phyloP scores from a whole-genome alignment of 2,113 vertebrate genomes.

The Grammomys surdaster region DNA sequence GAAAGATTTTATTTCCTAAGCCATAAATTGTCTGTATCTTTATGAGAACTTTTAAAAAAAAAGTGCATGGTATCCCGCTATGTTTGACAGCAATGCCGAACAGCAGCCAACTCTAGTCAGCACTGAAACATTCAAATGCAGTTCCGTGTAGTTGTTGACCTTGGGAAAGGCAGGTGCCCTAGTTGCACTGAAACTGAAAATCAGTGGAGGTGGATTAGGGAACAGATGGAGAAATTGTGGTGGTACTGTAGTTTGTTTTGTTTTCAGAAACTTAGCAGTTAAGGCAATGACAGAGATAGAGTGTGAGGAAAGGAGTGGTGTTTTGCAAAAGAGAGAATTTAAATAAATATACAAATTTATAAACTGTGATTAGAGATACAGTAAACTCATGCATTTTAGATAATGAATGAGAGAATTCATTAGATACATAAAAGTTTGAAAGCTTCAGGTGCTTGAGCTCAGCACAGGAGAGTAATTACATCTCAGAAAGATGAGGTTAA shows the following conservation, averaged over 20 bases:
- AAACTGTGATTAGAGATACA: not conserved
- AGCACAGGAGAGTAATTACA: not conserved
- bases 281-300: not conserved
- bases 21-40: not conserved
- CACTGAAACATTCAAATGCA: not conserved
- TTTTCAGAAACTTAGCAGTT: not conserved
- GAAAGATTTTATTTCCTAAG: not conserved
- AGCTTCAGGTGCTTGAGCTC: not conserved
- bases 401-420: not conserved
- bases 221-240: not conserved
- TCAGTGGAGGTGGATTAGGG: not conserved
- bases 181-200: not conserved
- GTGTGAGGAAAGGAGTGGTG: no score
- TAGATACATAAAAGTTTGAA: not conserved
- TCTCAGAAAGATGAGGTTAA: not conserved
- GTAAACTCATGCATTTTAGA: not conserved
- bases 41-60: not conserved
- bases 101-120: not conserved
- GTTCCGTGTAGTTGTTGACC: not conserved
- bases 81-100: not conserved
- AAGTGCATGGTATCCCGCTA: not conserved
- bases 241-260: not conserved
- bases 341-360: not conserved
- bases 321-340: not conserved
- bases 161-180: not conserved